These are phyloP conservation scores for Sebastes diploproa DNA, from an alignment of 2,797 vertebrate species.

Conservation along the genomic window DNA sequence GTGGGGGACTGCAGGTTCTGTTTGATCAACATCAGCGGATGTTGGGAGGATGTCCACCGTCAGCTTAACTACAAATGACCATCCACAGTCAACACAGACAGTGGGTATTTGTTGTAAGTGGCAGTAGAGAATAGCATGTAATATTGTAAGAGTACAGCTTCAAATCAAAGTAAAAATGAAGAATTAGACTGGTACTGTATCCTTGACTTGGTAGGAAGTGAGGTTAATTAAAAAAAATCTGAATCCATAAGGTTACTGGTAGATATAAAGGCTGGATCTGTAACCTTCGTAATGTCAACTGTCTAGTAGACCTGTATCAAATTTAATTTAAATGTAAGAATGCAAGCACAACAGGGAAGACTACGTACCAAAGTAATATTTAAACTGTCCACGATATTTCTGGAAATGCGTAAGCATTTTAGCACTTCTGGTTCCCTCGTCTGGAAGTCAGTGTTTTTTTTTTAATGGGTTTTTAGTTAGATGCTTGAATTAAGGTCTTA, in stretches of 20 bases:
- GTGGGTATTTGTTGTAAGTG: constrained; percentile 29
- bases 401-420: too few species aligned
- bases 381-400: background rate
- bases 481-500: too few species aligned
- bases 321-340: background rate
- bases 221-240: background rate
- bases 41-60: constrained; percentile 66
- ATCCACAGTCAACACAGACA: constrained; percentile 61
- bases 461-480: too few species aligned
- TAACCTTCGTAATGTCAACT: background rate
- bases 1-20: constrained; percentile 70
- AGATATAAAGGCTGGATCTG: background rate
- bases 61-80: constrained; percentile 68
- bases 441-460: too few species aligned
- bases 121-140: background rate
- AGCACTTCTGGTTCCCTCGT: too few species aligned
- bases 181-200: background rate
- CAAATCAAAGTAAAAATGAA: background rate
- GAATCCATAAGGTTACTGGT: background rate
- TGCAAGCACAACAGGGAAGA: background rate
- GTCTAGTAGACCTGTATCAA: background rate
- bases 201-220: background rate
- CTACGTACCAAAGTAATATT: background rate
- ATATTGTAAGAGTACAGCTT: background rate
- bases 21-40: constrained; percentile 80